Evolutionary conservation across 2,888 invertebrate species (phyloP), one percentile per base, ranked within the genome.

Genomic region (Nineta flava): DNA sequence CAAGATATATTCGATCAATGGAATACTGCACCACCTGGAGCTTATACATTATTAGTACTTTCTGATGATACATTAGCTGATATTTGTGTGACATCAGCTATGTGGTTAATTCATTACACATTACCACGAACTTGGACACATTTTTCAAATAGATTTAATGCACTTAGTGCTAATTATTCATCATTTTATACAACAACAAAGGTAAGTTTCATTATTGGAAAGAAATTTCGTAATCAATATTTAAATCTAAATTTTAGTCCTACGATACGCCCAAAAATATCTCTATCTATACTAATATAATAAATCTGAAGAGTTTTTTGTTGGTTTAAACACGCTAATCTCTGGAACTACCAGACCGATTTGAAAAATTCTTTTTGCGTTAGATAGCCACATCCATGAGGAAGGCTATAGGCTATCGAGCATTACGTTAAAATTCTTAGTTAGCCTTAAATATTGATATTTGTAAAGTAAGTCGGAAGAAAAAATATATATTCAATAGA

Each of bases 41-140:
- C n/a, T 1, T 40, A 41, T 41, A 16, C n/a, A 15, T 16, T 41
- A 21, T 26, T 38, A 6, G 12, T 48, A n/a, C 17, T 15, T 12
- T 21, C 41, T 9, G 48, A 48, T 26, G 48, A 48, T 10, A 10
- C 41, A 26, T 17, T 48, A 38, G n/a, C 48, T 16, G 48, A 48
- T 41, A 15, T 48, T 21, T 5, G 19, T 21, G 12, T 48, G 2
- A 21, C 41, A 10, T 38, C 40, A 10, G 48, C 41, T 2, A 10
- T 26, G 21, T 48, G 48, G 48, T 41, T 48, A 31, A 48, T 48
- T 15, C 48, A 48, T 41, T 48, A 48, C 15, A 17, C 40, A n/a
- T 41, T 48, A 12, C 41, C 48, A 5, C 48, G 13, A 15, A 19
- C 48, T 10, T 48, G 48, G 48, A 21, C 40, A 5, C 41, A 48